A percentile compares a stretch with the other conserved stretches of the same genome.
Evolutionary conservation across 1,140 invertebrate species (phyloP).

Genomic region (Drosophila yakuba): DNA sequence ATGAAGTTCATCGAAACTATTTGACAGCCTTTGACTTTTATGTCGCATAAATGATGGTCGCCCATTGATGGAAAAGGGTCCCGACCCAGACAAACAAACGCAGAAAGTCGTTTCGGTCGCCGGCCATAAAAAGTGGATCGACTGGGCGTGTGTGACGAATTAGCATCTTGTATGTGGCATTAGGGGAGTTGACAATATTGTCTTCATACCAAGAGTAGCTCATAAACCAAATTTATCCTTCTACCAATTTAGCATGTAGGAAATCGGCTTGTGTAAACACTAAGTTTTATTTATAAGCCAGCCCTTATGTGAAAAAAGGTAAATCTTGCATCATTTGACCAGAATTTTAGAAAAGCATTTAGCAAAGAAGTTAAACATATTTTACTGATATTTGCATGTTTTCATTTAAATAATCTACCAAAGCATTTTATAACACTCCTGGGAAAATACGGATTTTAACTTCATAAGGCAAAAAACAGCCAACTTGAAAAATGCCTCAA

Average conservation of each 20-base stretch:
- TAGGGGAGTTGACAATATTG: constrained; percentile 37
- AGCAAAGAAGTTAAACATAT: too few relatives aligned
- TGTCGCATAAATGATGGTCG: constrained; percentile 56
- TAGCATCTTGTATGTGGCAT: constrained; percentile 44
- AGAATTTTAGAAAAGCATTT: too few relatives aligned
- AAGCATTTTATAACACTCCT: neutral
- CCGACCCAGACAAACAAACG: constrained; percentile 22
- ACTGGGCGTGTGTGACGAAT: constrained; percentile 43
- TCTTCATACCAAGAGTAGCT: constrained; percentile 5
- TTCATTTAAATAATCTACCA: too few relatives aligned
- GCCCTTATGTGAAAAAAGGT: too few relatives aligned
- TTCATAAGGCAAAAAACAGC: neutral
- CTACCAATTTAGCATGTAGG: neutral
- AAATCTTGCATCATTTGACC: too few relatives aligned
- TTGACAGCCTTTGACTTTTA: constrained; percentile 70
- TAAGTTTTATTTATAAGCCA: neutral
- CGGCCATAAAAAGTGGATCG: constrained; percentile 38
- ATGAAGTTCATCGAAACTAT: constrained; percentile 80
- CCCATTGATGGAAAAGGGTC: constrained; percentile 53
- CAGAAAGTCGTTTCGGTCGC: constrained; percentile 38
- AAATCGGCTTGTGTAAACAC: constrained; percentile 8
- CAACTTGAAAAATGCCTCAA: neutral
- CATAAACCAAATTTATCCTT: constrained; percentile 1
- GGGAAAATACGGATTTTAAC: too few relatives aligned
- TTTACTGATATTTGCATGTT: too few relatives aligned